phyloP scores from a whole-genome alignment of 2,797 vertebrate species.

The Synanceia verrucosa region DNA sequence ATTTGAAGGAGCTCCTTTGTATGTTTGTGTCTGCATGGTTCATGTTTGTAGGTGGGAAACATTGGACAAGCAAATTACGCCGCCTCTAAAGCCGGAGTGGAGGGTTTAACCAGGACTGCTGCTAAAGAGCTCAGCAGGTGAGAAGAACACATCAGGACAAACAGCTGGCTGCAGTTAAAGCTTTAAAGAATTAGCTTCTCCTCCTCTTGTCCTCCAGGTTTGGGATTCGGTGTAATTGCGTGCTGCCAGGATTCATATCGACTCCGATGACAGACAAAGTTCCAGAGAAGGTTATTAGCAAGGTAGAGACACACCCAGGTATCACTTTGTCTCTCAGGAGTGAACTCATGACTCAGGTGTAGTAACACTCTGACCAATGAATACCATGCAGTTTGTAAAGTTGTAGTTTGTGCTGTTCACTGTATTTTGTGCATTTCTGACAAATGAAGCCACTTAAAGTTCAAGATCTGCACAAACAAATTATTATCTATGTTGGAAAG shows the following conservation, averaged over 20 bases:
- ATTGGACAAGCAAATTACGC: constrained; percentile 88
- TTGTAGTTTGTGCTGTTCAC: background rate
- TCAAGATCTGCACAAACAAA: background rate
- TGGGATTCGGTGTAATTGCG: constrained; percentile 89
- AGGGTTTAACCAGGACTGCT: constrained; percentile 85
- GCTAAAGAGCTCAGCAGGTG: constrained; percentile 91
- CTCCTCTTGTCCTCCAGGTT: constrained; percentile 71
- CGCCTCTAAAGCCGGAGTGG: constrained; percentile 90
- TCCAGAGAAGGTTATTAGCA: constrained; percentile 86
- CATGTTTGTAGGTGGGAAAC: constrained; percentile 85
- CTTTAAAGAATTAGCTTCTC: too few species aligned
- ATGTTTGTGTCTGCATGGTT: background rate
- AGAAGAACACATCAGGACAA: background rate
- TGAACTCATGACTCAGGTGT: background rate
- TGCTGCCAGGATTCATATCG: constrained; percentile 87
- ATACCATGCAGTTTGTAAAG: background rate
- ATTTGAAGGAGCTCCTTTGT: too few species aligned
- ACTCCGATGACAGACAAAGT: constrained; percentile 91
- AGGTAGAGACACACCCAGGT: constrained; percentile 69
- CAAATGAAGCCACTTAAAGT: background rate
- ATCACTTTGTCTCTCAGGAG: background rate
- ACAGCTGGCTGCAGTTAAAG: accelerated
- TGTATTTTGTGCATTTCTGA: background rate
- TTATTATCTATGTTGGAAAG: background rate
- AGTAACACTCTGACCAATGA: background rate